Percentiles rank a stretch among this genome's conserved stretches.
These are phyloP conservation scores for Sinocyclocheilus maitianheensis DNA, from an alignment of 2,113 vertebrate genomes.

Conservation along the genomic window DNA sequence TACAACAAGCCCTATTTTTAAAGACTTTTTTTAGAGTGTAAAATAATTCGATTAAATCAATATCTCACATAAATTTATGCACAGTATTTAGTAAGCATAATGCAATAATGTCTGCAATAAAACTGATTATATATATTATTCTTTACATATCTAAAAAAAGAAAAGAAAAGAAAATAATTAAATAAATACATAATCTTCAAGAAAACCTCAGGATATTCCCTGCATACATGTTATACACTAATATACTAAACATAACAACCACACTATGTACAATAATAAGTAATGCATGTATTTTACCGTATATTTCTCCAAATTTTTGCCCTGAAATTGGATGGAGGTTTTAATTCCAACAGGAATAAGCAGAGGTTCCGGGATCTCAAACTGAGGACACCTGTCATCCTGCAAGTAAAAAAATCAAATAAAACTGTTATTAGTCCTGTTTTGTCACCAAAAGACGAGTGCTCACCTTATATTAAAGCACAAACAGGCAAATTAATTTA, in stretches of 20 bases:
- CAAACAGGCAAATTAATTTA: background rate
- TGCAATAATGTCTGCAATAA: background rate
- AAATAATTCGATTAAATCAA: background rate
- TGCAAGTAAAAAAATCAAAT: slow-evolving; percentile 56
- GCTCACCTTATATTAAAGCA: background rate
- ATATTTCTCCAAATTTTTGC: slow-evolving; percentile 81
- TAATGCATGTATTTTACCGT: slow-evolving; percentile 59
- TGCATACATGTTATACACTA: background rate
- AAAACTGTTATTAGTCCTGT: background rate
- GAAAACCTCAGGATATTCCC: background rate
- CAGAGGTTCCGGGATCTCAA: slow-evolving; percentile 79
- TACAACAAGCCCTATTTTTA: too few species aligned
- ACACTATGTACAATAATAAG: background rate
- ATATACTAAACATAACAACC: background rate
- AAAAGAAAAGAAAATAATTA: background rate
- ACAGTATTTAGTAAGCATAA: background rate
- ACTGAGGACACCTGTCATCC: slow-evolving; percentile 86
- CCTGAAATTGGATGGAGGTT: slow-evolving; percentile 83
- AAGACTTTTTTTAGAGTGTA: background rate
- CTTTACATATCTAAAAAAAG: too few species aligned
- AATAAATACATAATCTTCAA: background rate
- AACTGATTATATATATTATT: background rate
- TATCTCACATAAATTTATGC: background rate
- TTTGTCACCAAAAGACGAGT: background rate
- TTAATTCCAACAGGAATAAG: slow-evolving; percentile 83